Evolutionary conservation across 53 echinoderm and acorn worm genomes (phyloP), one percentile per base, ranked within the genome.

Genomic region (Temnopleurus reevesii): DNA sequence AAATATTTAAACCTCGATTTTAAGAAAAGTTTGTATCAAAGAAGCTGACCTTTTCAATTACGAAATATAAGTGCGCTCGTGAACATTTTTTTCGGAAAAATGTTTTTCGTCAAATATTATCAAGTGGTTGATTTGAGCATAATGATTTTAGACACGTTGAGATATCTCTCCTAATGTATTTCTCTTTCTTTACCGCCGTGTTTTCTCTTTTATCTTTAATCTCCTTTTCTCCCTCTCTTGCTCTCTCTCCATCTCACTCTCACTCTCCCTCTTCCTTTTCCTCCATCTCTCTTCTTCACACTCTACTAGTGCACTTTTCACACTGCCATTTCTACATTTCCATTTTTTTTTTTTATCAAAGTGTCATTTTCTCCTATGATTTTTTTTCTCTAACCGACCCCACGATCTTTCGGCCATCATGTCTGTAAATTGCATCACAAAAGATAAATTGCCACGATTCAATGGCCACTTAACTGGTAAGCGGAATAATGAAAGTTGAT

Each of bases 401-500:
- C 71, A 21, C 18, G 80, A 80, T 46, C 31, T 46, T 80, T 49
- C 80, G 28, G 46, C 51, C 80, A 47, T 80, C 80, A 80, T 80
- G 80, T 46, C 46, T 80, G 28, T 51, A 47, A 49, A 79, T 79
- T 79, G 46, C 79, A 49, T 79, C 31, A 80, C 80, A 80, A 80
- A 80, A 80, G 80, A 80, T 80, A 80, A 80, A 80, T 80, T 80
- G 46, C 46, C 51, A 46, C 13, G 80, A 80, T 47, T 80, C 80
- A 80, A 80, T 80, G 28, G 28, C 51, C 80, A 80, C 80, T 80
- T 80, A 80, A 51, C 80, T 46, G 46, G 80, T 80, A 80, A 80
- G 80, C 51, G 30, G 51, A 80, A 51, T 51, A 49, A 46, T 80
- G 80, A 80, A 46, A 47, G 47, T 80, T 30, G 46, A n/a, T 30